These are phyloP conservation scores for Solen grandis DNA, from an alignment of 1,140 invertebrate genomes.

Conservation along the genomic window DNA sequence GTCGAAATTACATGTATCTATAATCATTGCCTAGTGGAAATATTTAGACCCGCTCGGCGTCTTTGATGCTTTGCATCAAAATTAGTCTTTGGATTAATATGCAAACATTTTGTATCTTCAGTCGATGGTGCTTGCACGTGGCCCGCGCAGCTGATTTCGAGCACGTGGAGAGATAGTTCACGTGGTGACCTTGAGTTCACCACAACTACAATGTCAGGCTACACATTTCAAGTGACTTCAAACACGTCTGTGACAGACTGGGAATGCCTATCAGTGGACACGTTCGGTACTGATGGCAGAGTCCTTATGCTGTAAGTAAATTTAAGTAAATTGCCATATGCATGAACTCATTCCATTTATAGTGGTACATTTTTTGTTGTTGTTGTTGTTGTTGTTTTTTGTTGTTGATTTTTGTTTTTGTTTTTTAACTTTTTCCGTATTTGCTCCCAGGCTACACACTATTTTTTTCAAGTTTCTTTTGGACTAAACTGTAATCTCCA, in stretches of 20 bases:
- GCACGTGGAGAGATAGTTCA: constrained; percentile 30
- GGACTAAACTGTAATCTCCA: no score
- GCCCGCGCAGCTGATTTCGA: constrained; percentile 4
- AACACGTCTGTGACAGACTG: background rate
- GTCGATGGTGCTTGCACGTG: constrained; percentile 30
- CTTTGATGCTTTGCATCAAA: no score
- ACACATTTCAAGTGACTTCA: background rate
- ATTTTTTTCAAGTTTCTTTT: no score
- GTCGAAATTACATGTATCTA: no score
- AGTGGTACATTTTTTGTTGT: background rate
- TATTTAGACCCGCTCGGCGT: no score
- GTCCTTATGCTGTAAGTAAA: constrained; percentile 38
- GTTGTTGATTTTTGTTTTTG: background rate
- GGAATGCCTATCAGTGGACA: constrained; percentile 17
- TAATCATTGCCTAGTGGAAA: no score
- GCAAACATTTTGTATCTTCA: constrained; percentile 2
- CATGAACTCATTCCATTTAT: background rate
- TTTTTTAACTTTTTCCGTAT: background rate
- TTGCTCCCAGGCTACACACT: no score
- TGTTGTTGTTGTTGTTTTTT: background rate
- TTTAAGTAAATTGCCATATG: background rate
- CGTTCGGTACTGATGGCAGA: constrained; percentile 8
- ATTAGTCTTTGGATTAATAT: no score
- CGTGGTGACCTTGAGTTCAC: constrained; percentile 22
- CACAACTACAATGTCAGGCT: constrained; percentile 17